phyloP scores from a whole-genome alignment of 1,140 invertebrate species.

The Dufourea novaeangliae region DNA sequence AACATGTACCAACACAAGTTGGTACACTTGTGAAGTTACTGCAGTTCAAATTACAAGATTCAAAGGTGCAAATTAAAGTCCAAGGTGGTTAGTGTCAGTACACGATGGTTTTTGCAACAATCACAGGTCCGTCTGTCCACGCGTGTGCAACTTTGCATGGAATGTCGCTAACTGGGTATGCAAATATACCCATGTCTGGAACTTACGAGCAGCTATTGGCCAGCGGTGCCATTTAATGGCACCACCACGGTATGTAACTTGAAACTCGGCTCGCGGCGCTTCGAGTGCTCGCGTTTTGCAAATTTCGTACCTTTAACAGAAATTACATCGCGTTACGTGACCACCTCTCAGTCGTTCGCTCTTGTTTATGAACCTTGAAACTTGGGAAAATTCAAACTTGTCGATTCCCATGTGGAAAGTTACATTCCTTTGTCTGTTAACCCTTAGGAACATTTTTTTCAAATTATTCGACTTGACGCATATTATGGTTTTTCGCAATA shows the following conservation, averaged over 20 bases:
- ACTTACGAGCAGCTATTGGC: constrained; percentile 48
- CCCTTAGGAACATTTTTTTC: too few species aligned
- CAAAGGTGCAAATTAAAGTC: not conserved
- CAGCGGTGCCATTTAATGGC: constrained; percentile 59
- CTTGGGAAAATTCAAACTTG: not conserved
- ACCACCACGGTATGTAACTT: constrained; percentile 62
- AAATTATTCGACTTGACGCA: too few species aligned
- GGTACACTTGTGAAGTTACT: not conserved
- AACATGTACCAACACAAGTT: too few species aligned
- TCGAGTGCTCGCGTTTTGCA: constrained; percentile 22
- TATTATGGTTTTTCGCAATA: too few species aligned
- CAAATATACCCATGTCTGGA: constrained; percentile 59
- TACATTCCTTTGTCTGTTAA: not conserved
- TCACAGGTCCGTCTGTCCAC: not conserved
- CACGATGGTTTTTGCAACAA: constrained; percentile 20
- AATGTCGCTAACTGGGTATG: constrained; percentile 67
- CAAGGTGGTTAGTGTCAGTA: not conserved
- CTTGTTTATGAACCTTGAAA: too few species aligned
- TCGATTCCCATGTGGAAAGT: not conserved
- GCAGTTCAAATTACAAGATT: not conserved
- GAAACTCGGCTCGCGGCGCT: constrained; percentile 36
- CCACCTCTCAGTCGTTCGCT: not conserved
- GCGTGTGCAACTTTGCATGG: constrained; percentile 46
- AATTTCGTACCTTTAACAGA: constrained; percentile 37
- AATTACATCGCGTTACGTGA: not conserved